Evolutionary conservation across 2,797 vertebrate genomes (phyloP), one percentile per base, ranked within the genome.

Genomic region (Notoglanidium macrostoma): DNA sequence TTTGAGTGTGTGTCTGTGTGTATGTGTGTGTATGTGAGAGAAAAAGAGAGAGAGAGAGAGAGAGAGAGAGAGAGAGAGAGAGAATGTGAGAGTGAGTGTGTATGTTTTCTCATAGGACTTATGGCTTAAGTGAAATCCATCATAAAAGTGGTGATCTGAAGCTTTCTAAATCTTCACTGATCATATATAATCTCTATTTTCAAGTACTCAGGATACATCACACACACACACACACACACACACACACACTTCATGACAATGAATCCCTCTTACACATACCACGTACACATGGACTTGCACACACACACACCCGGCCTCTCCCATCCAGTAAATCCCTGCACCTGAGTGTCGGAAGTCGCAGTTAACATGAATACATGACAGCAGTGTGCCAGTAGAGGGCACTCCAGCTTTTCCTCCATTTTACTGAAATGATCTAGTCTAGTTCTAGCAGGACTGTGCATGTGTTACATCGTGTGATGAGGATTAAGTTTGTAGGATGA

Each of bases 151-250:
- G 54, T 80, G 55, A 85, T 72, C 49, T 72, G 85, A 85, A 86
- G 70, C 61, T 73, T 87, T 92, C 92, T 87, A 84, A 84, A 89
- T 93, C 90, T 89, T 93, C 93, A 95, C 94, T 91, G 94, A 94
- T 95, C 92, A 44, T 74, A n/a, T 80, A 72, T 81, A 68, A 65
- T 65, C 77, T 80, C 54, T 81, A 81, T 81, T 63, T 44, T 63
- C 3, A 1, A 29, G 26, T 17, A 46, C 14, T 61, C 21, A 2
- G 35, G 32, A 40, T 81, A n/a, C 12, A 49, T 46, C 40, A 2
- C 44, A 12, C 70, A 46, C 72, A 46, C 72, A 46, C 72, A 74
- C 72, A 74, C 23, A 73, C 40, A 73, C 70, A 73, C 40, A 73
- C 70, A 72, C 70, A 72, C 70, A 72, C 21, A 72, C 40, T 46